These are phyloP conservation scores for Chionis minor DNA, from an alignment of 2,113 vertebrate genomes.

Conservation along the genomic window DNA sequence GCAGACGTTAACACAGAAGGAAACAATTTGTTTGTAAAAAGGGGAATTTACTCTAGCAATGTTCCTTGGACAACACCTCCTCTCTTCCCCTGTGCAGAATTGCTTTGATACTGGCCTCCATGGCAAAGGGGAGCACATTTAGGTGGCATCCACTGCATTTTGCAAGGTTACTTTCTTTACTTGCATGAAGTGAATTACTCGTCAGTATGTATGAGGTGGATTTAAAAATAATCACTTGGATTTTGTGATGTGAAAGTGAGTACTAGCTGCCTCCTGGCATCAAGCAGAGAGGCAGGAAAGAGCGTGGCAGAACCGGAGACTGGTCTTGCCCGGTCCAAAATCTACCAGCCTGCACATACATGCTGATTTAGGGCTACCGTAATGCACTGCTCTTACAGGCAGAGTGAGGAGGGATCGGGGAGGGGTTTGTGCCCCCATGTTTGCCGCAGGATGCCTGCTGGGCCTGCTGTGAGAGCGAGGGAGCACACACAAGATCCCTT, in stretches of 20 bases:
- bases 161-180: background rate
- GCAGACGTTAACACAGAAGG: background rate
- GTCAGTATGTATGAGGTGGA: background rate
- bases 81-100: background rate
- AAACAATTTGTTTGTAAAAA: background rate
- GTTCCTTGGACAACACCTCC: background rate
- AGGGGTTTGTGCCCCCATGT: background rate
- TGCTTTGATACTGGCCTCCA: background rate
- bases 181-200: background rate
- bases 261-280: background rate
- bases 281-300: background rate
- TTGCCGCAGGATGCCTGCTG: background rate
- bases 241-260: background rate
- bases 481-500: background rate
- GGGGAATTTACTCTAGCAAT: fast-evolving
- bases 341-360: background rate
- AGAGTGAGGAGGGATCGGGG: background rate
- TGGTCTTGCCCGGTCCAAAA: background rate
- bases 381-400: background rate
- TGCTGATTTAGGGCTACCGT: background rate
- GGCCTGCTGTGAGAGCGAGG: fast-evolving
- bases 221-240: background rate
- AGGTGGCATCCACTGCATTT: background rate
- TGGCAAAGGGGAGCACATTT: background rate
- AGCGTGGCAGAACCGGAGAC: background rate